Percentiles rank a stretch among this genome's conserved stretches.
Conservation (phyloP, 1,140 invertebrate species). For the Atopsyche davidsoni region DNA sequence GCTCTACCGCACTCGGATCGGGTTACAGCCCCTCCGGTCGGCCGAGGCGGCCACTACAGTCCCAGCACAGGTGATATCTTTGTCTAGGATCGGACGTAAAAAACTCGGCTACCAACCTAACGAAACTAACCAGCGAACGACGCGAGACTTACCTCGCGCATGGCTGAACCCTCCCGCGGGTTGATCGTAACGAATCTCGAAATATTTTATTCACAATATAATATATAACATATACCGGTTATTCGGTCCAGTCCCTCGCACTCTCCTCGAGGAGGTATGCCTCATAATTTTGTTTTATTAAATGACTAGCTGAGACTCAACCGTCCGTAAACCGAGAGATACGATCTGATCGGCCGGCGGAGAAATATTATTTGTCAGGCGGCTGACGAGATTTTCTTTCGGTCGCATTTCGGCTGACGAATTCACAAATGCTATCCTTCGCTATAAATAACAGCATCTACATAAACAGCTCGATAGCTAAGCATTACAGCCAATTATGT, state of each 20-base stretch:
- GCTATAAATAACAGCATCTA: too few species aligned
- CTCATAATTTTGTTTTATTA: conserved; percentile 25
- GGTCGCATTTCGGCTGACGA: too few species aligned
- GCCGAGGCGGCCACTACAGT: conserved; percentile 13
- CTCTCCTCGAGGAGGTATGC: conserved; percentile 6
- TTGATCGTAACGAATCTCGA: conserved; percentile 26
- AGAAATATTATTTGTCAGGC: too few species aligned
- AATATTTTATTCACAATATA: conserved; percentile 21
- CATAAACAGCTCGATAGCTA: too few species aligned
- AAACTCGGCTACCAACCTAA: conserved; percentile 15
- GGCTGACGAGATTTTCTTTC: too few species aligned
- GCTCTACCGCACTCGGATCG: conserved; percentile 14
- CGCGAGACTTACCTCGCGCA: conserved; percentile 16
- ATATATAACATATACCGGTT: conserved; percentile 7
- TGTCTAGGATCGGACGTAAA: conserved; percentile 20
- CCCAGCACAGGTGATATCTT: conserved; percentile 19
- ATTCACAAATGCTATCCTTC: too few species aligned
- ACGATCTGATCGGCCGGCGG: too few species aligned
- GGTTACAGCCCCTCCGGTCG: conserved; percentile 2
- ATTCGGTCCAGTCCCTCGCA: background rate
- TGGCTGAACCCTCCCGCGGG: conserved; percentile 16
- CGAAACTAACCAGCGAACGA: background rate
- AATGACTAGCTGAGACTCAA: conserved; percentile 23
- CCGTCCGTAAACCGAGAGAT: conserved; percentile 26
- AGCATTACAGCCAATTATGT: too few species aligned